Conservation (phyloP, 1,140 invertebrate genomes). For the Aphelinus certus region DNA sequence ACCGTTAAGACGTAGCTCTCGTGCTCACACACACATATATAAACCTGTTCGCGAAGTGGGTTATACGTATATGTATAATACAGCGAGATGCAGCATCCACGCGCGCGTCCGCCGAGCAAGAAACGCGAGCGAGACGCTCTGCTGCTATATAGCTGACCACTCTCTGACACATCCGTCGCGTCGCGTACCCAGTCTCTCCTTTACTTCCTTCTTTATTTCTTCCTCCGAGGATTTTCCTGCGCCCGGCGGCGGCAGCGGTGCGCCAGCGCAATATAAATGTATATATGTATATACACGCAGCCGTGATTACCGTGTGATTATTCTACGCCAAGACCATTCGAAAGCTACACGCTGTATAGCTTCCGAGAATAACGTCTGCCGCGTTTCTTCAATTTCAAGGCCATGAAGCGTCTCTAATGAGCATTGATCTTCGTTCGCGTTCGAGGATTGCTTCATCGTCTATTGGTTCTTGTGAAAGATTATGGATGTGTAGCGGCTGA, state of each 20-base stretch:
- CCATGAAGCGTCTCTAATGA: slow-evolving; percentile 12
- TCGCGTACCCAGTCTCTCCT: background rate
- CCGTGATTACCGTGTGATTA: slow-evolving; percentile 14
- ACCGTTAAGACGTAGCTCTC: slow-evolving; percentile 52
- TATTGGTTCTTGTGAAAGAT: no score
- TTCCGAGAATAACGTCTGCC: slow-evolving; percentile 25
- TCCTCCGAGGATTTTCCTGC: slow-evolving; percentile 7
- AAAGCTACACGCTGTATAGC: background rate
- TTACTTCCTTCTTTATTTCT: slow-evolving; percentile 29
- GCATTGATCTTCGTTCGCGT: slow-evolving; percentile 22
- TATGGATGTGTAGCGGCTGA: no score
- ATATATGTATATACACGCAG: slow-evolving; percentile 20
- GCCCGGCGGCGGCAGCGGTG: no score
- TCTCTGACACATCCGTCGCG: slow-evolving; percentile 32
- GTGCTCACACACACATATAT: slow-evolving; percentile 11
- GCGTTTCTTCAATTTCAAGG: slow-evolving; percentile 19
- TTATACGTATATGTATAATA: slow-evolving; percentile 41
- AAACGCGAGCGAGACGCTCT: no score
- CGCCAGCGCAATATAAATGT: no score
- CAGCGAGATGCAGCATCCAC: slow-evolving; percentile 44
- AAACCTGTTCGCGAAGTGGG: slow-evolving; percentile 64
- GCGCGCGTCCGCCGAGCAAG: slow-evolving; percentile 21
- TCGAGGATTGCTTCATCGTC: background rate
- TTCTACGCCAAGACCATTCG: background rate
- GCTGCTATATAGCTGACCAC: no score